Base-by-base conservation (phyloP, 2,113 vertebrate species). In the Rhynchomys soricoides region DNA sequence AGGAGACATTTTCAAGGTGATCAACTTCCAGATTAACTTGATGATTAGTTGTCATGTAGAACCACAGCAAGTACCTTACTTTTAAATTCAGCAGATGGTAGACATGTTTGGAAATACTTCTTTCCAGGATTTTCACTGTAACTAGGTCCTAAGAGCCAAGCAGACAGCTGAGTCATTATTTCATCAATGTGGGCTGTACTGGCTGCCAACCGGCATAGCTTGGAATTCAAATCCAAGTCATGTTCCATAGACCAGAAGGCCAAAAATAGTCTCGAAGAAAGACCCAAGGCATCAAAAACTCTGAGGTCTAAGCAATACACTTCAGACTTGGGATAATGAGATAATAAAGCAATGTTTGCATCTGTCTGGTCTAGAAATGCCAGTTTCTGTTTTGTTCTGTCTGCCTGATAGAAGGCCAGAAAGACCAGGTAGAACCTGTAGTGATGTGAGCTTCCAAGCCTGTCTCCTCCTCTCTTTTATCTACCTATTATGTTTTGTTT, bases 131-230 rank as follows among this genome's bases (percentile, higher is more conserved):
- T 86, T 92, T 31, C 89, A 71, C n/a, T 85, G 68, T 55, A 94
- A 40, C 88, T 31, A 68, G 73, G 87, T 79, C 78, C 50, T 45
- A 34, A 86, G 79, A 98, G 90, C 88, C 91, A 95, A 89, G 82
- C 92, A 86, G 88, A 89, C 86, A 96, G 73, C 86, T 86, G 93
- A 96, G 82, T 89, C 91, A 93, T 95, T 95, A 93, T 66, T 96
- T 91, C 86, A 83, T 95, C 82, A 43, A 40, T 68, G 92, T 95
- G 86, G 71, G 59, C 43, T 87, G 45, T 52, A 3, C 83, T 40
- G 71, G 59, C 59, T 87, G 92, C 62, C 82, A 89, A 66, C 24
- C 37, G 40, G 62, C 59, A 86, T 4, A 88, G 64, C 73, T 91
- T 57, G 64, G 62, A 31, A 70, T 83, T 64, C n/a, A 45, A 31